Evolutionary conservation across 2,113 vertebrate genomes (phyloP).

Genomic region (Limnothrissa miodon): DNA sequence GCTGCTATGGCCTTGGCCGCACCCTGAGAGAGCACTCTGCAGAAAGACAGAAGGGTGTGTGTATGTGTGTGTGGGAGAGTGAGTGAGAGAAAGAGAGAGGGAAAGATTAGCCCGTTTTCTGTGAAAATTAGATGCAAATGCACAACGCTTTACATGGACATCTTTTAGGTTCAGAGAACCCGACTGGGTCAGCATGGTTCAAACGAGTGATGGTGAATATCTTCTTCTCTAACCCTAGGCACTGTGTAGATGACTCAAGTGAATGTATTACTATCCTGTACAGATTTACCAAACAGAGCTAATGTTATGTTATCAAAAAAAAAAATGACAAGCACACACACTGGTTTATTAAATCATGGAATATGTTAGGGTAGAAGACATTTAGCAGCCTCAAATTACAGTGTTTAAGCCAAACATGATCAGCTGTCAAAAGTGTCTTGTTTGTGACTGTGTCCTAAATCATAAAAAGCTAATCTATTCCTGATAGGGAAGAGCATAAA

Average conservation of each 20-base stretch:
- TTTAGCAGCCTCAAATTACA: background rate
- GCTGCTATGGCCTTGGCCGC: slow-evolving; percentile 19
- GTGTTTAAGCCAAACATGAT: background rate
- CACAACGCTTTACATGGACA: background rate
- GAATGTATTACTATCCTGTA: no score
- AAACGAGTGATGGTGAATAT: no score
- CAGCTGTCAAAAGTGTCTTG: background rate
- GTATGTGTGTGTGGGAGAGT: background rate
- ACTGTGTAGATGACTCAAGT: background rate
- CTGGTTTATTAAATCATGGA: background rate
- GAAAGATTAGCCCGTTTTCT: no score
- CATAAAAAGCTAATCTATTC: background rate
- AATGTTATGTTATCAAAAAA: background rate
- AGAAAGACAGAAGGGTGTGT: background rate
- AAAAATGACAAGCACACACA: background rate
- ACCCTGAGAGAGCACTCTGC: slow-evolving; percentile 40
- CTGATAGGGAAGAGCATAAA: background rate
- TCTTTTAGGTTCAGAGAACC: background rate
- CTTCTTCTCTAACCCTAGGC: background rate
- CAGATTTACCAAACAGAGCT: background rate
- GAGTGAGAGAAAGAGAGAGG: background rate
- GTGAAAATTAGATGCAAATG: background rate
- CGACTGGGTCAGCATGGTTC: background rate
- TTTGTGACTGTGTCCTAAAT: background rate
- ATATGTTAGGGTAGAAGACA: background rate